Percentiles rank a stretch among this genome's conserved stretches.
Evolutionary conservation across 2,888 invertebrate species (phyloP).

Genomic region (Callosobruchus maculatus): DNA sequence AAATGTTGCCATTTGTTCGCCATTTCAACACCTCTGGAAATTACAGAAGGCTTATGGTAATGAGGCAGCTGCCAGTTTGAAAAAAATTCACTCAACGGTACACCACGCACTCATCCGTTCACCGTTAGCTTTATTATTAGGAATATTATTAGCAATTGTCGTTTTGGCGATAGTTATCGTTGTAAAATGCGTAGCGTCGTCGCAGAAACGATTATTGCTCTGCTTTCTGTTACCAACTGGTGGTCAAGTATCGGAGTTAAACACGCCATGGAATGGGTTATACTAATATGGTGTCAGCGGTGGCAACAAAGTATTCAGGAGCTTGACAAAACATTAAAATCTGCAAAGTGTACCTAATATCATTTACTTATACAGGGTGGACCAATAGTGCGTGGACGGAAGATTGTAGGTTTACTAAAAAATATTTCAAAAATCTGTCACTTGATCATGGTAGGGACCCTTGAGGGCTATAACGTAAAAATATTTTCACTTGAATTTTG

Average conservation of each 20-base stretch:
- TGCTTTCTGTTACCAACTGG: neutral
- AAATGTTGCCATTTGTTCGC: neutral
- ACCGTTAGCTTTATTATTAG: neutral
- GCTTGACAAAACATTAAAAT: too few species aligned
- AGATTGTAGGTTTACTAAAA: too few species aligned
- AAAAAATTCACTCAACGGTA: neutral
- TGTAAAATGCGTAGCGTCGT: neutral
- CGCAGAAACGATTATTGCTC: neutral
- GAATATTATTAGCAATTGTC: neutral
- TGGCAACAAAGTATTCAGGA: too few species aligned
- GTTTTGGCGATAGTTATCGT: neutral
- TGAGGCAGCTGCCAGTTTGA: neutral
- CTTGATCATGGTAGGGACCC: too few species aligned
- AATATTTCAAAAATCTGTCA: too few species aligned
- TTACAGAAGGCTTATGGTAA: neutral
- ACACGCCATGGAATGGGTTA: too few species aligned
- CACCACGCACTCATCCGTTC: neutral
- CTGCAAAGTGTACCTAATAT: too few species aligned
- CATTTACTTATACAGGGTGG: too few species aligned
- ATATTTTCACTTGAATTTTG: too few species aligned
- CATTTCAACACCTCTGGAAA: neutral
- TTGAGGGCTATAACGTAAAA: too few species aligned
- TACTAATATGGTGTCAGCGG: too few species aligned
- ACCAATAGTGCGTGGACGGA: too few species aligned
- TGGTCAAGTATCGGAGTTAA: neutral